Evolutionary conservation across 2,797 vertebrate species (phyloP).

Genomic region (Calcarius lapponicus): DNA sequence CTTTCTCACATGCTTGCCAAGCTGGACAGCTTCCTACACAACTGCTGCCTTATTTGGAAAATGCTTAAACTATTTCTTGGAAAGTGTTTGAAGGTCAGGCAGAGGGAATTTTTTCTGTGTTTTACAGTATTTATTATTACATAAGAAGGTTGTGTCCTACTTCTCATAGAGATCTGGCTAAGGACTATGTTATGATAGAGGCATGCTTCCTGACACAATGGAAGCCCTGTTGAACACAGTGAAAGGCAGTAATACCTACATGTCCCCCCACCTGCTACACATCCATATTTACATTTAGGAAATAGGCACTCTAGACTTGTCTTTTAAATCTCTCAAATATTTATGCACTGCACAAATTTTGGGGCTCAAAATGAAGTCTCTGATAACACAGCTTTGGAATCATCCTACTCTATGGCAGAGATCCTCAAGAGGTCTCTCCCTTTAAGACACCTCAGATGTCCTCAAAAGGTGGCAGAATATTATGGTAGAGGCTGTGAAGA

Average conservation of each 20-base stretch:
- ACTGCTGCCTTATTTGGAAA: conserved; percentile 66
- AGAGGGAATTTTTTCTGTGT: neutral
- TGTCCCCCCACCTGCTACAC: neutral
- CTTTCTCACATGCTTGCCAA: conserved; percentile 55
- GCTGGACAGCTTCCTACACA: conserved; percentile 66
- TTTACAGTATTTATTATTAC: conserved; percentile 62
- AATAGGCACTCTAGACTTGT: neutral
- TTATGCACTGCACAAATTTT: neutral
- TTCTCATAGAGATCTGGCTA: neutral
- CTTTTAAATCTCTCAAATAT: neutral
- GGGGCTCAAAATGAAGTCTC: neutral
- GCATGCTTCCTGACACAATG: neutral
- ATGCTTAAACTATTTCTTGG: conserved; percentile 73
- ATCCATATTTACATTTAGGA: neutral
- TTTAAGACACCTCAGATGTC: neutral
- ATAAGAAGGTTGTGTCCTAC: conserved; percentile 8
- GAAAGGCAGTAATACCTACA: neutral
- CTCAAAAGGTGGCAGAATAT: neutral
- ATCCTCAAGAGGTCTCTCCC: neutral
- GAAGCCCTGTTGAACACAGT: neutral
- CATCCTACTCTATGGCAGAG: neutral
- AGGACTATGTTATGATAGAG: neutral
- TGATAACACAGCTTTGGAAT: neutral
- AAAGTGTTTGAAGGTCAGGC: conserved; percentile 59
- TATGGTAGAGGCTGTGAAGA: neutral